A percentile compares a stretch with the other conserved stretches of the same genome.
phyloP scores from a whole-genome alignment of 64 coral and sea anemone species.

The Dendrophyllia cribrosa region DNA sequence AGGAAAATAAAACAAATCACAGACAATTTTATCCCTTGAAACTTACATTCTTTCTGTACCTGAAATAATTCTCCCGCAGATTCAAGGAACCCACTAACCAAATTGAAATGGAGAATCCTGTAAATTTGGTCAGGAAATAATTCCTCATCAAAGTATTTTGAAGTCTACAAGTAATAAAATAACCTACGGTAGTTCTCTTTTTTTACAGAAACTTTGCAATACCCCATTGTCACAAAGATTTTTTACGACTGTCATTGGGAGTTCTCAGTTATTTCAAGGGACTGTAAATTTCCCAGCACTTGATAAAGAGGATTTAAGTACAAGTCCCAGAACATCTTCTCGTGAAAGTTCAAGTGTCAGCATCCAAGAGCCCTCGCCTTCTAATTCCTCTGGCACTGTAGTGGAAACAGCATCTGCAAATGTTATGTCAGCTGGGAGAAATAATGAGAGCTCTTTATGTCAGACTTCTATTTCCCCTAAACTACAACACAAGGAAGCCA shows the following conservation, averaged over 20 bases:
- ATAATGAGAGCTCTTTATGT: background rate
- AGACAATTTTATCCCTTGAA: background rate
- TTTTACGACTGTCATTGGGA: no score
- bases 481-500: slow-evolving; percentile 56
- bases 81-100: background rate
- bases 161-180: slow-evolving; percentile 12
- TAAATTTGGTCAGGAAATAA: slow-evolving; percentile 6
- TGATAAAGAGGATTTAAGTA: background rate
- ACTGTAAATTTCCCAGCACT: background rate
- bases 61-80: background rate
- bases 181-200: background rate
- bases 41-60: background rate
- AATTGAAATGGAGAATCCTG: background rate
- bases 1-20: no score
- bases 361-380: slow-evolving; percentile 19
- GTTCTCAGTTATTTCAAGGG: no score
- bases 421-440: background rate
- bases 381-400: background rate
- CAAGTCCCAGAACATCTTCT: no score
- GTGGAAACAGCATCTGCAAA: slow-evolving; percentile 1
- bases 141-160: slow-evolving; percentile 4
- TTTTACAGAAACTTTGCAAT: no score
- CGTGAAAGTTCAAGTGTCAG: no score
- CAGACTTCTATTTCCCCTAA: slow-evolving; percentile 16
- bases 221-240: no score